These are phyloP conservation scores for Babylonia areolata DNA, from an alignment of 1,140 invertebrate genomes.

Conservation along the genomic window DNA sequence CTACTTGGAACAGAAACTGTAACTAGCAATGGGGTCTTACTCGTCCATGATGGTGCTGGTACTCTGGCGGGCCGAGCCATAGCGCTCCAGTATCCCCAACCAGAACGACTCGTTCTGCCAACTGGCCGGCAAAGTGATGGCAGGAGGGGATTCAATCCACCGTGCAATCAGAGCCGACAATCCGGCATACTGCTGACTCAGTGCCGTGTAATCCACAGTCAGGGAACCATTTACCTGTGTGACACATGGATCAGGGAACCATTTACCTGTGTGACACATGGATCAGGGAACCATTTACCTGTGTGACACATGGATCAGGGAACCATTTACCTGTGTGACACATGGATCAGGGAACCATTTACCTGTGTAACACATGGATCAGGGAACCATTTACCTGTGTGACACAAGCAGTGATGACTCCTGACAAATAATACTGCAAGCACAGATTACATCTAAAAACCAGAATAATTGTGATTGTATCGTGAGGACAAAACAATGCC, in stretches of 20 bases:
- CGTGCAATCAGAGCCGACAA: background rate
- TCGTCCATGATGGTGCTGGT: conserved; percentile 27
- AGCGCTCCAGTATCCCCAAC: conserved; percentile 43
- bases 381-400: no score
- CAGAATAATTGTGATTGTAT: no score
- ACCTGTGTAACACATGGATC: no score
- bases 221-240: conserved; percentile 19
- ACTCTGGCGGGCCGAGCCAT: conserved; percentile 33
- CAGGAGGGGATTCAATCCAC: conserved; percentile 36
- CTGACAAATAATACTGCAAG: no score
- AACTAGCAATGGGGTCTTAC: conserved; percentile 31
- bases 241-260: background rate
- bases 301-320: no score
- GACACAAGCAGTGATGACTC: no score
- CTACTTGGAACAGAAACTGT: background rate
- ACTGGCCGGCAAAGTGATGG: conserved; percentile 22
- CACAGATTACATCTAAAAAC: no score
- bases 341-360: no score
- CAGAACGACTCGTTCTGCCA: conserved; percentile 55
- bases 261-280: no score
- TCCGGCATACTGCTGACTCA: background rate
- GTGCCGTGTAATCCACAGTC: conserved; percentile 26
- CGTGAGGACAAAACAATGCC: no score
- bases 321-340: no score
- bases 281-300: no score